Conservation (phyloP, 2,888 invertebrate genomes). For the Deilephila porcellus region DNA sequence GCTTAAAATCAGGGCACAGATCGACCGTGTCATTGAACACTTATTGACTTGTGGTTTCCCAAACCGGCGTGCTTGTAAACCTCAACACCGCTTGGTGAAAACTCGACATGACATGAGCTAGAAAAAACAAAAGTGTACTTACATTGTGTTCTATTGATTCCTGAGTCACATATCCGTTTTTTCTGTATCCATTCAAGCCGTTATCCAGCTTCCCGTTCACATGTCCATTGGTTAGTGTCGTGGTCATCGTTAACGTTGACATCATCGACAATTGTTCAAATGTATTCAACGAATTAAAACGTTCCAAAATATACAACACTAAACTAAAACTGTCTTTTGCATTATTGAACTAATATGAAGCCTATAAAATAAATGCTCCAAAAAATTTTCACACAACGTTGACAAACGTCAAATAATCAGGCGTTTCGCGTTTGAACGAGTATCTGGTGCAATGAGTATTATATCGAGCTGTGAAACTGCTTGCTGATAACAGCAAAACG, state of each 20-base stretch:
- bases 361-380: slow-evolving; percentile 24
- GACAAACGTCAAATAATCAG: slow-evolving; percentile 39
- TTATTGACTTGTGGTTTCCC: neutral
- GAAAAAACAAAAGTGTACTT: slow-evolving; percentile 47
- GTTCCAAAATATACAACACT: slow-evolving; percentile 38
- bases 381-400: slow-evolving; percentile 40
- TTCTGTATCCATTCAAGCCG: slow-evolving; percentile 69
- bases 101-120: neutral
- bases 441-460: slow-evolving; percentile 26
- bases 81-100: neutral
- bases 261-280: slow-evolving; percentile 53
- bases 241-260: slow-evolving; percentile 76
- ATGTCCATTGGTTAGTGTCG: slow-evolving; percentile 72
- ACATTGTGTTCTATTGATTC: slow-evolving; percentile 61
- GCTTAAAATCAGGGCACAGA: neutral
- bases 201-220: slow-evolving; percentile 70
- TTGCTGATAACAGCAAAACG: slow-evolving; percentile 42
- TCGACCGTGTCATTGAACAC: neutral
- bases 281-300: slow-evolving; percentile 29
- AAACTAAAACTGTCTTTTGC: slow-evolving; percentile 34
- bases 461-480: slow-evolving; percentile 37
- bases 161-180: slow-evolving; percentile 71
- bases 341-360: slow-evolving; percentile 30
- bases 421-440: slow-evolving; percentile 34
- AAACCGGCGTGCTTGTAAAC: neutral